Evolutionary conservation across 1,140 invertebrate genomes (phyloP).

Genomic region (Odontomachus brunneus): DNA sequence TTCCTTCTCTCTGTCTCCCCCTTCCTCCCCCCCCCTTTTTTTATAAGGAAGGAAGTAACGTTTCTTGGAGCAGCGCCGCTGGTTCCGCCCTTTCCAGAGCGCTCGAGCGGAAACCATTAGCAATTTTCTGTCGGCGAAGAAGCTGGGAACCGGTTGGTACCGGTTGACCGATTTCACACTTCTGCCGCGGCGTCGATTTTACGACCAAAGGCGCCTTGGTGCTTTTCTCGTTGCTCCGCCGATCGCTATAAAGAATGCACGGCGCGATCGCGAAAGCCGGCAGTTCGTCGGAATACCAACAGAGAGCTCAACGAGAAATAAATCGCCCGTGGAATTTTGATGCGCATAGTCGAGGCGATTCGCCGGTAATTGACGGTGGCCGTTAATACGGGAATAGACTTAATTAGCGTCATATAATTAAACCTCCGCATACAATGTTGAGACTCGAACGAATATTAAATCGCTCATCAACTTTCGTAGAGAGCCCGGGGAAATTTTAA

Average conservation of each 20-base stretch:
- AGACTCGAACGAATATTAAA: too few relatives aligned
- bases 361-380: too few relatives aligned
- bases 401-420: too few relatives aligned
- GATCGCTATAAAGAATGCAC: constrained; percentile 1
- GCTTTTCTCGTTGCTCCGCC: constrained; percentile 24
- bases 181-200: constrained; percentile 45
- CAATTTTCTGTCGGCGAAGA: constrained; percentile 60
- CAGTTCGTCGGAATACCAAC: not conserved
- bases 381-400: too few relatives aligned
- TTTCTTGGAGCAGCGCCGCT: constrained; percentile 57
- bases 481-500: too few relatives aligned
- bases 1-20: constrained; percentile 40
- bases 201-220: constrained; percentile 6
- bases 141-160: constrained; percentile 49
- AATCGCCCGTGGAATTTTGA: too few relatives aligned
- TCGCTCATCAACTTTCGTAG: too few relatives aligned
- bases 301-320: too few relatives aligned
- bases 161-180: constrained; percentile 60
- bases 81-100: constrained; percentile 62
- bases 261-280: constrained; percentile 1
- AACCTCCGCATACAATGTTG: too few relatives aligned
- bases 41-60: constrained; percentile 41
- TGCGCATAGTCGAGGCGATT: too few relatives aligned
- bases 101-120: constrained; percentile 57
- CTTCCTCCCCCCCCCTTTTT: not conserved